Evolutionary conservation across 2,888 invertebrate genomes (phyloP), one percentile per base, ranked within the genome.

Genomic region (Maniola hyperantus): DNA sequence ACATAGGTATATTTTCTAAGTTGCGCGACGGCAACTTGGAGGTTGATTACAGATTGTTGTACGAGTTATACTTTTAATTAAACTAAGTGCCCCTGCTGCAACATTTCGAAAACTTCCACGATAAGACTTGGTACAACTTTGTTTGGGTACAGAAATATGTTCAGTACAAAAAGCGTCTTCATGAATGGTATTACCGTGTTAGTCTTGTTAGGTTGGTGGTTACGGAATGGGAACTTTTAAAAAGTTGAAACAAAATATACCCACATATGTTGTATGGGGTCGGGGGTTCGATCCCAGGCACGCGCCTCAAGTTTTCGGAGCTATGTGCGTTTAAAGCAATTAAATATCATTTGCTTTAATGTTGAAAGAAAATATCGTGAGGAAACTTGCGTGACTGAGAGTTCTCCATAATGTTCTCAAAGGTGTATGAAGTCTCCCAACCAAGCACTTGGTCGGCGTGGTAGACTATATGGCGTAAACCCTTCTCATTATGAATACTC

Each of bases 1-100:
- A 53, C 46, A 66, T 55, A 68, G 39, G 42, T 55, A 53, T 46
- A 68, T 55, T 62, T 67, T 65, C 57, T 57, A 64, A 42, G 46
- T 44, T 55, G 53, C 63, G 26, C 62, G 48, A 62, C 62, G 57
- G 54, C 44, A 71, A 67, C 67, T 68, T 39, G 33, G 33, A 60
- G 65, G 70, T 67, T 70, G 65, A 68, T 70, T 72, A 65, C 68
- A 70, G 65, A 68, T 70, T 64, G 67, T 58, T 57, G 53, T 61
- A 72, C 66, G 33, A 59, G 36, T 70, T 68, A 55, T 66, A 58
- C 66, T 71, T 72, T 72, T 68, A 72, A 70, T 72, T 72, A 70
- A 72, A 72, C 66, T 68, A 67, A 72, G 58, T 65, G 55, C 65
- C 58, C 60, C 51, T 65, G 65, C 61, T 65, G 44, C 57, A 65